Base-by-base conservation (phyloP, 2,113 vertebrate species). In the Ellobius talpinus region DNA sequence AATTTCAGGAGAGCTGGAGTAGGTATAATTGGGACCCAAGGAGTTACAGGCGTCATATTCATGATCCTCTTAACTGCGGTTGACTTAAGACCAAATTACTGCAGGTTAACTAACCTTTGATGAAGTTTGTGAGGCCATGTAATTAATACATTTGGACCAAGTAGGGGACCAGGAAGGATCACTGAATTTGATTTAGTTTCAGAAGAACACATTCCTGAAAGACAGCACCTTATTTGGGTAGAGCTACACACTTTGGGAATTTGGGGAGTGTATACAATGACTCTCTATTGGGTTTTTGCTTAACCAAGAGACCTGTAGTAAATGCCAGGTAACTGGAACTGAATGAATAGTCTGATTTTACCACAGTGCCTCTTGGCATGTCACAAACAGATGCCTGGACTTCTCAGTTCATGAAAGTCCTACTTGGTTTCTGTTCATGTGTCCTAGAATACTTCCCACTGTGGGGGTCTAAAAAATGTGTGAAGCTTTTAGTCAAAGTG, bases 101-200 rank as follows among this genome's bases (percentile, higher is more conserved):
- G 0, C 11, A 85, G 50, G 90, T 96, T 94, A 92, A 96, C 8
- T 89, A 87, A 58, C 76, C 87, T 76, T 9, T 73, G 90, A 97
- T 63, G 55, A 42, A 42, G 81, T 63, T 84, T 61, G n/a, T 26
- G 23, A 84, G 81, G n/a, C 55, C 55, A 5, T 61, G 55, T 45
- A 42, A 93, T 91, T 47, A 85, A 86, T 39, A 50, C 3, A 7
- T 5, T 7, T n/a, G 78, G 93, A 39, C 47, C 50, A 26, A 74
- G 36, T 5, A 23, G 29, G n/a, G 7, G 21, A 8, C 17, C 61
- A 9, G 52, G 33, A 50, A 24, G 77, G 45, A 47, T 79, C 78
- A 10, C 4, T 47, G 87, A 14, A 39, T 90, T 89, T 94, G 90
- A 81, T 92, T 81, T 77, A 65, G 68, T 87, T 76, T 79, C 47